Conservation (phyloP, 2,888 invertebrate species). For the Caenorhabditis drosophilae region DNA sequence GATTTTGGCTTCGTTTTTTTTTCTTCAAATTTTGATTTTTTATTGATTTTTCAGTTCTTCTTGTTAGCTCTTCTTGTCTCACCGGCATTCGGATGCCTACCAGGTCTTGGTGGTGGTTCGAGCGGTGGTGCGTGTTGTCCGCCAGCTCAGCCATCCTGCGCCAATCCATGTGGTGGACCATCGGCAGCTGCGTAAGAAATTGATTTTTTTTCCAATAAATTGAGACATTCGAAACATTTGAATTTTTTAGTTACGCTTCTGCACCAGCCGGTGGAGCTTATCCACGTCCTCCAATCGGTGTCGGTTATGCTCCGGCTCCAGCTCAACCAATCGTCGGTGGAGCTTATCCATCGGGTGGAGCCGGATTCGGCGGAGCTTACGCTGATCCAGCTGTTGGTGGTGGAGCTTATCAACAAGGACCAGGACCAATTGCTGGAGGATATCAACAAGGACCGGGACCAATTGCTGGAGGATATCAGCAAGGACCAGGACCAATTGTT, state of each 20-base stretch:
- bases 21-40: background rate
- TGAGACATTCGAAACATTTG: background rate
- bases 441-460: constrained; percentile 31
- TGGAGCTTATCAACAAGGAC: constrained; percentile 15
- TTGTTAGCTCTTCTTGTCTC: constrained; percentile 39
- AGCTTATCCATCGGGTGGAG: background rate
- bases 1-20: background rate
- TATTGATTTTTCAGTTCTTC: constrained; percentile 41
- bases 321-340: background rate
- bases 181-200: constrained; percentile 30
- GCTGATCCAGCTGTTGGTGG: background rate
- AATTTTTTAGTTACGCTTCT: background rate
- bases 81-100: constrained; percentile 42
- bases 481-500: background rate
- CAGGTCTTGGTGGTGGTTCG: constrained; percentile 40
- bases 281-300: constrained; percentile 19
- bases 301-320: constrained; percentile 6
- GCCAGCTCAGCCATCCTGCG: constrained; percentile 35
- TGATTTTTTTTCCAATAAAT: no score
- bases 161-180: constrained; percentile 43
- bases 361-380: background rate
- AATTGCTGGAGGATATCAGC: constrained; percentile 17
- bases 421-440: constrained; percentile 34
- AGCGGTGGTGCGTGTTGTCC: constrained; percentile 41
- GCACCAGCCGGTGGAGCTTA: constrained; percentile 9